A percentile compares a stretch with the other conserved stretches of the same genome.
phyloP scores from a whole-genome alignment of 2,797 vertebrate genomes.

The Argya squamiceps region DNA sequence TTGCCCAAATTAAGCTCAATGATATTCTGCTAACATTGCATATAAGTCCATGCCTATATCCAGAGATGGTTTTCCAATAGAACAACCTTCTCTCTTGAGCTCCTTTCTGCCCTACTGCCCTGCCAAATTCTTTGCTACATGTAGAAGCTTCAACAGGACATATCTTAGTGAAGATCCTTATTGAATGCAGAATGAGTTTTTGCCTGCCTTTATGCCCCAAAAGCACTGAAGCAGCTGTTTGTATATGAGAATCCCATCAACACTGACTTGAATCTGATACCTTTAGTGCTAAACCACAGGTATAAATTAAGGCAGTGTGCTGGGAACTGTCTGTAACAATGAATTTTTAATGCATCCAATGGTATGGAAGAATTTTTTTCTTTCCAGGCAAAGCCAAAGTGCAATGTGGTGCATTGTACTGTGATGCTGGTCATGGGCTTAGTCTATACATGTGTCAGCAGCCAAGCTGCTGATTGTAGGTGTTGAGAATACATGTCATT shows the following conservation, averaged over 20 bases:
- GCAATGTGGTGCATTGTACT: neutral
- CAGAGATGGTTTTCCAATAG: neutral
- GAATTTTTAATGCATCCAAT: neutral
- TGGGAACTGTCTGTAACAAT: neutral
- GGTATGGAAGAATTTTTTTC: neutral
- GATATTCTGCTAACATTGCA: neutral
- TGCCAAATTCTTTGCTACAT: neutral
- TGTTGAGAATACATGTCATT: neutral
- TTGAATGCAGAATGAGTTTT: neutral
- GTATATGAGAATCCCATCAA: neutral
- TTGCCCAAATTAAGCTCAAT: neutral
- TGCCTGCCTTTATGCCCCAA: neutral
- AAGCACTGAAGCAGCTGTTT: neutral
- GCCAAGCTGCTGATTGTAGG: neutral
- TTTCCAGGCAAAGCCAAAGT: neutral
- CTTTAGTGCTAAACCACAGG: neutral
- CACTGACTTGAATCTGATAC: neutral
- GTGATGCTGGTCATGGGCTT: accelerated
- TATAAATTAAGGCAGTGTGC: neutral
- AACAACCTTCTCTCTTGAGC: neutral
- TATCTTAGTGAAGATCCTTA: neutral
- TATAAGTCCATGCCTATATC: neutral
- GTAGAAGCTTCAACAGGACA: neutral
- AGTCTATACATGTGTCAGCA: neutral
- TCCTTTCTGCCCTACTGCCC: neutral